Conservation (phyloP, 2,888 invertebrate species). For the Lochmaea crataegi region DNA sequence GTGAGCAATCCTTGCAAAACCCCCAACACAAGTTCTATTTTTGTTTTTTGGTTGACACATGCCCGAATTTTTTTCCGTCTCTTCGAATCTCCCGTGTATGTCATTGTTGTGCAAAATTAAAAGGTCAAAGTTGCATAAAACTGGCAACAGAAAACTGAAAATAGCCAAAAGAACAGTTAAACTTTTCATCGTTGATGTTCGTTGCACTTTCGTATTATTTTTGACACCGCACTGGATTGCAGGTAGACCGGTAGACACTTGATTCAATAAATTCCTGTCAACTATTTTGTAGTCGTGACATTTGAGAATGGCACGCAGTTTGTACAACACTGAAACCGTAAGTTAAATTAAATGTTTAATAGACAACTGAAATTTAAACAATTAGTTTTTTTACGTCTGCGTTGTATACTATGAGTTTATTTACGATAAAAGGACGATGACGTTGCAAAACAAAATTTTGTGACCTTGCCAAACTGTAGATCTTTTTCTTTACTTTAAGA, state of each 20-base stretch:
- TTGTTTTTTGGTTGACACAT: constrained; percentile 49
- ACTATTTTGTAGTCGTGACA: constrained; percentile 16
- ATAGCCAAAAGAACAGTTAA: constrained; percentile 16
- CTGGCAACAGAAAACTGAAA: constrained; percentile 9
- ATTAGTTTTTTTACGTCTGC: constrained; percentile 1
- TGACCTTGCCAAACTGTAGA: no score
- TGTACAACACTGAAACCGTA: constrained; percentile 7
- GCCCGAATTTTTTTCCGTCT: constrained; percentile 79
- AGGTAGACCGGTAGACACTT: constrained; percentile 8
- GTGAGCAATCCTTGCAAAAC: constrained; percentile 82
- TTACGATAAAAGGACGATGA: background rate
- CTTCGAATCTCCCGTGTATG: constrained; percentile 88
- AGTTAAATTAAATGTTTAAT: constrained; percentile 5
- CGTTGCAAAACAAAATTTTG: no score
- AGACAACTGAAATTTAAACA: constrained; percentile 8
- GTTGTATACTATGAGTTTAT: background rate
- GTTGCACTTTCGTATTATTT: background rate
- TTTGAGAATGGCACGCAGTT: constrained; percentile 13
- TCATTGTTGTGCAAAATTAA: constrained; percentile 91
- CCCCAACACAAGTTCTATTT: constrained; percentile 77
- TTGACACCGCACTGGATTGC: constrained; percentile 6
- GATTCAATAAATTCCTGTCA: background rate
- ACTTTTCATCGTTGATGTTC: constrained; percentile 8
- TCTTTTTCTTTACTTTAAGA: no score
- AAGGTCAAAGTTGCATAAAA: constrained; percentile 69